phyloP scores from a whole-genome alignment of 2,888 invertebrate genomes.

The Drosophila subquinaria region DNA sequence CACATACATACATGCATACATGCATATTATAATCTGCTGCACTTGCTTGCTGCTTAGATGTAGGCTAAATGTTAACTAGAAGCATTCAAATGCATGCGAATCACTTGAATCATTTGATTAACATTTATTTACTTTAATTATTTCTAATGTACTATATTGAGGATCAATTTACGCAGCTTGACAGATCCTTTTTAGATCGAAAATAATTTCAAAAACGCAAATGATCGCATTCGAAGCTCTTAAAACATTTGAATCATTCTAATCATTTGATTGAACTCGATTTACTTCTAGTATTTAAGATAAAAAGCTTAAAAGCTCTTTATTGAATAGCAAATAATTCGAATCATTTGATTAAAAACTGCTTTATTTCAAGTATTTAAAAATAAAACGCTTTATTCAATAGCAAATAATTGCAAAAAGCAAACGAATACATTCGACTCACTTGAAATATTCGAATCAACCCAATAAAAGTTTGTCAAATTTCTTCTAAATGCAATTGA shows the following conservation, averaged over 20 bases:
- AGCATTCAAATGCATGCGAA: slow-evolving; percentile 1
- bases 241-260: not conserved
- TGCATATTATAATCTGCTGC: not conserved
- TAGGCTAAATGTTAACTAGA: not conserved
- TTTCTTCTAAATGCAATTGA: not conserved
- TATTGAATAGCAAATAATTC: too few relatives aligned
- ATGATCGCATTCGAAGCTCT: not conserved
- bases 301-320: too few relatives aligned
- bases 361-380: too few relatives aligned
- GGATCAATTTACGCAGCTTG: not conserved
- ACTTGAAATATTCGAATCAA: not conserved
- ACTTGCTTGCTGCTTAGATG: slow-evolving; percentile 1
- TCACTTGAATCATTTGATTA: slow-evolving; percentile 2
- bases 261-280: not conserved
- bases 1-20: not conserved
- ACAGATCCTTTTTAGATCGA: not conserved
- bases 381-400: not conserved
- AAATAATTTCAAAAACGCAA: not conserved
- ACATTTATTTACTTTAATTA: not conserved
- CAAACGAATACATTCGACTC: not conserved
- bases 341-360: too few relatives aligned
- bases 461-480: not conserved
- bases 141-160: not conserved
- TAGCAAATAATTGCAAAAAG: not conserved
- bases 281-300: too few relatives aligned